These are phyloP conservation scores for Pheosia tremula DNA, from an alignment of 2,888 invertebrate genomes.

Conservation along the genomic window DNA sequence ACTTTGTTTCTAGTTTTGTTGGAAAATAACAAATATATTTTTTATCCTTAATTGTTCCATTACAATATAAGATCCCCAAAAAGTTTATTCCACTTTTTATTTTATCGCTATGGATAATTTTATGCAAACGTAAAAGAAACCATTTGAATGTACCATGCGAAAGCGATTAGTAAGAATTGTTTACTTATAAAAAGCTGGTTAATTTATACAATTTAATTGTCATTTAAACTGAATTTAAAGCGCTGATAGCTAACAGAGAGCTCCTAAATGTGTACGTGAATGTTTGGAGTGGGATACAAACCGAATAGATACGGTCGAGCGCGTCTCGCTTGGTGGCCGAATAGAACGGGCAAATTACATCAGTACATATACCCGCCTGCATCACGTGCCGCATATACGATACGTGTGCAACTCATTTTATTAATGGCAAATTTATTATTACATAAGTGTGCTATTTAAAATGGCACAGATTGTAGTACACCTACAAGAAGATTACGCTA, in stretches of 20 bases:
- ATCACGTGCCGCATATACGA: constrained; percentile 15
- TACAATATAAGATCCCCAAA: too few relatives aligned
- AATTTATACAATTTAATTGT: constrained; percentile 13
- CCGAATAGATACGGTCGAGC: constrained; percentile 44
- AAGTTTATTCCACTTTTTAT: too few relatives aligned
- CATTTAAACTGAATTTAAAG: constrained; percentile 18
- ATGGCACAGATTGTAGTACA: too few relatives aligned
- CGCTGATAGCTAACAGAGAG: constrained; percentile 21
- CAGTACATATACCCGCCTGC: constrained; percentile 35
- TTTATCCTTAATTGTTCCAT: too few relatives aligned
- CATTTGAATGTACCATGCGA: too few relatives aligned
- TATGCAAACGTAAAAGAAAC: too few relatives aligned
- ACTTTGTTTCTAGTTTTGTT: too few relatives aligned
- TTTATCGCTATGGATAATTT: too few relatives aligned
- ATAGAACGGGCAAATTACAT: constrained; percentile 52
- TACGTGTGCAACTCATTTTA: constrained; percentile 1
- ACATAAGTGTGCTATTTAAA: too few relatives aligned
- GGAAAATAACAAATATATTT: not conserved
- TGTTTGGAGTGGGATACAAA: constrained; percentile 39
- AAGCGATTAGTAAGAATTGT: not conserved
- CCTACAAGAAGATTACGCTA: too few relatives aligned
- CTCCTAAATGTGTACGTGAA: constrained; percentile 33
- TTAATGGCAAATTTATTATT: constrained; percentile 8
- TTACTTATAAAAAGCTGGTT: constrained; percentile 5
- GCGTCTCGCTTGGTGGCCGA: constrained; percentile 44